phyloP scores from a whole-genome alignment of 2,797 vertebrate genomes.

The Agapornis canus region DNA sequence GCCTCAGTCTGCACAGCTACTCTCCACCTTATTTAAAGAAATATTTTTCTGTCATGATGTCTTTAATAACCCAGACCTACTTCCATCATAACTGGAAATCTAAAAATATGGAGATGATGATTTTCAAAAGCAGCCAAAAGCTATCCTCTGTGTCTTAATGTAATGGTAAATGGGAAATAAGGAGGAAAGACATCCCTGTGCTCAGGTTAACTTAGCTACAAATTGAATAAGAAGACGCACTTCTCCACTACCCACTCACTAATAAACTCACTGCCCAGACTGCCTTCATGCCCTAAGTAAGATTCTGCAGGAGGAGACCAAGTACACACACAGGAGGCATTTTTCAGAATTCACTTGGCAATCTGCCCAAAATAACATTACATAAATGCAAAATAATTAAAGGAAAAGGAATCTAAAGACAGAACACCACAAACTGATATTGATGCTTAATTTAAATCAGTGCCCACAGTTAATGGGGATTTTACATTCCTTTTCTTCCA shows the following conservation, averaged over 20 bases:
- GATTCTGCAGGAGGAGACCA: not conserved
- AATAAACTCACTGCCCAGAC: not conserved
- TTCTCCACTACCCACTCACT: not conserved
- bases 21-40: not conserved
- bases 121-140: not conserved
- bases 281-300: not conserved
- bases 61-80: not conserved
- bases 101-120: not conserved
- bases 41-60: not conserved
- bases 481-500: not conserved
- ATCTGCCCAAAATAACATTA: not conserved
- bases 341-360: not conserved
- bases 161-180: not conserved
- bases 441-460: not conserved
- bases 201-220: not conserved
- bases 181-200: not conserved
- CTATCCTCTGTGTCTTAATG: not conserved
- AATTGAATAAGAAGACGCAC: not conserved
- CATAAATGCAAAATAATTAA: not conserved
- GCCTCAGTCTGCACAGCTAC: not conserved
- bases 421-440: not conserved
- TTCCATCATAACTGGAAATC: not conserved
- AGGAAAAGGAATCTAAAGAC: not conserved
- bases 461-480: not conserved
- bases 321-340: not conserved